Evolutionary conservation across 2,113 vertebrate genomes (phyloP), one percentile per base, ranked within the genome.

Genomic region (Pedetes capensis): DNA sequence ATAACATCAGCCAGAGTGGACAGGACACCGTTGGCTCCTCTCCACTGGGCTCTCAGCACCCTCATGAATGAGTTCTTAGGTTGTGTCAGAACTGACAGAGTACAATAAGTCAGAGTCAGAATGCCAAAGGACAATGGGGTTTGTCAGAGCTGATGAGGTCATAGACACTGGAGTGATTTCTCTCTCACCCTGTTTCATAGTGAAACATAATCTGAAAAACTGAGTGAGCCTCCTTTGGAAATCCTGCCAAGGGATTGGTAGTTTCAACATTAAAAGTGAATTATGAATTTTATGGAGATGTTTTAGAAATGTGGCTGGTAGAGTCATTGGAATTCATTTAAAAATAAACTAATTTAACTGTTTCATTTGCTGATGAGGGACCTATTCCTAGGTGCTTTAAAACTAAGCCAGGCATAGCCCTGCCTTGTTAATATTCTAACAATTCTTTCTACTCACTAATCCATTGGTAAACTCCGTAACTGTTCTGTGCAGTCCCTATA

Each of bases 221-320:
- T n/a, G n/a, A 34, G 14, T 66, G 27, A 85, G 83, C 18, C 37
- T 86, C 74, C 81, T 80, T 92, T 85, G 29, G 63, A 85, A 82
- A 88, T 29, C 87, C 49, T 78, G 29, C 6, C 42, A 55, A 93
- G 93, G 39, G n/a, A 49, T 71, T 69, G 55, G 42, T 8, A 76
- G 25, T 91, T 86, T 91, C 49, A 74, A 44, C 51, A 86, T 68
- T 23, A 69, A 86, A 94, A 91, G 39, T 63, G 69, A 92, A 87
- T 86, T 68, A 12, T 69, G 14, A 81, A 71, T 87, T 93, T 93
- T 85, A 10, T 74, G 63, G 11, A 25, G 20, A 66, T 85, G 34
- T 29, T 93, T 89, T 74, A 86, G 59, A 92, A 95, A 89, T 92
- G 37, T 25, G 17, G 23, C 44, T 86, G 74, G 92, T 83, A 93